Conservation (phyloP, 2,113 vertebrate genomes). For the Polypterus senegalus region DNA sequence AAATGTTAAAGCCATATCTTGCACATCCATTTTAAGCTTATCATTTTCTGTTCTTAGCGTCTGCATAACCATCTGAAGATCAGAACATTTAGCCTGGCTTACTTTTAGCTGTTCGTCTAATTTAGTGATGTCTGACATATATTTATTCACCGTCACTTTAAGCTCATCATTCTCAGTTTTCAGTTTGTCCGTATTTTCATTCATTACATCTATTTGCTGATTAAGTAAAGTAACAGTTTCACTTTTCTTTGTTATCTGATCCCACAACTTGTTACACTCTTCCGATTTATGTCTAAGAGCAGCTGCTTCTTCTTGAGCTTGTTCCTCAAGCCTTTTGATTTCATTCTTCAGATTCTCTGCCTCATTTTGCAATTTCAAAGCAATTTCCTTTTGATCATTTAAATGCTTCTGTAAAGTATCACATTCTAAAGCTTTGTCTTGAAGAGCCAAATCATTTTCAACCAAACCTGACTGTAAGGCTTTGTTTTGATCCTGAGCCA, state of each 20-base stretch:
- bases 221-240: constrained; percentile 40
- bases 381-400: constrained; percentile 25
- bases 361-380: constrained; percentile 36
- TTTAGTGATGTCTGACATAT: constrained; percentile 32
- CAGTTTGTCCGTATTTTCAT: constrained; percentile 37
- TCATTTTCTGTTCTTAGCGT: constrained; percentile 45
- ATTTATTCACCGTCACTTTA: constrained; percentile 30
- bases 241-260: constrained; percentile 39
- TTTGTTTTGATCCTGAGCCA: constrained; percentile 51
- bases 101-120: constrained; percentile 35
- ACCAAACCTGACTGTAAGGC: constrained; percentile 42
- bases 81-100: constrained; percentile 31
- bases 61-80: constrained; percentile 39
- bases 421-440: constrained; percentile 44
- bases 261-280: constrained; percentile 38
- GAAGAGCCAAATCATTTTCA: constrained; percentile 37
- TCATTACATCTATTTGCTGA: constrained; percentile 39
- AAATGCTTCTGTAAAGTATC: constrained; percentile 28
- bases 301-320: constrained; percentile 41
- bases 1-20: constrained; percentile 26
- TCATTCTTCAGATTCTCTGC: constrained; percentile 36
- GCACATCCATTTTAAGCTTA: constrained; percentile 46
- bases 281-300: constrained; percentile 23
- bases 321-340: constrained; percentile 27
- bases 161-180: constrained; percentile 37